Evolutionary conservation across 1,140 invertebrate genomes (phyloP).

Genomic region (Grapholita molesta): DNA sequence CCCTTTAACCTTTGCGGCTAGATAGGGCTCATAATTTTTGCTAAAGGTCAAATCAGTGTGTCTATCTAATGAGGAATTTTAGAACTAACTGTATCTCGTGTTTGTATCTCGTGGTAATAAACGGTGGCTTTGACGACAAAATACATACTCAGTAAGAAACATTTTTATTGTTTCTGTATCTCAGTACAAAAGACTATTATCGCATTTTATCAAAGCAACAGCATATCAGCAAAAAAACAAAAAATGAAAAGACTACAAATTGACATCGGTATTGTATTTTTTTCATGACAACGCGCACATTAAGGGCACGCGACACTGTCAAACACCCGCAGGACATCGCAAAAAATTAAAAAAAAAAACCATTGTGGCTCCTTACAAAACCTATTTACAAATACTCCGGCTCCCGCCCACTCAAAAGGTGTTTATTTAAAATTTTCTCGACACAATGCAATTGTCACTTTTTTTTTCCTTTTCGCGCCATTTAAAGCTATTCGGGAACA

Average conservation of each 20-base stretch:
- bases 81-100: background rate
- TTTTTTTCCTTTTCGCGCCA: constrained; percentile 71
- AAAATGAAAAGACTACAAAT: constrained; percentile 11
- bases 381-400: constrained; percentile 73
- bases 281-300: constrained; percentile 1
- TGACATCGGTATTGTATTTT: background rate
- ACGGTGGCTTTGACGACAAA: background rate
- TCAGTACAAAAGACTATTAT: background rate
- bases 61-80: background rate
- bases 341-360: constrained; percentile 45
- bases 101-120: too few relatives aligned
- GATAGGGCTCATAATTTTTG: background rate
- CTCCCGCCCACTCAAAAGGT: constrained; percentile 75
- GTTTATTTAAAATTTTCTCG: constrained; percentile 73
- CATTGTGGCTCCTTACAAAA: constrained; percentile 60
- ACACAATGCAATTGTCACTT: constrained; percentile 65
- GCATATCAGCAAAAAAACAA: background rate
- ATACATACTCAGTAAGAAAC: background rate
- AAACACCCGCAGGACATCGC: constrained; percentile 23
- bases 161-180: background rate
- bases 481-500: constrained; percentile 70
- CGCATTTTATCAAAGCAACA: background rate
- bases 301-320: constrained; percentile 19
- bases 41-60: background rate
- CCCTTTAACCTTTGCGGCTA: background rate